A percentile compares a stretch with the other conserved stretches of the same genome.
phyloP scores from a whole-genome alignment of 2,797 vertebrate genomes.

The Enteromius afrohamiltoni region DNA sequence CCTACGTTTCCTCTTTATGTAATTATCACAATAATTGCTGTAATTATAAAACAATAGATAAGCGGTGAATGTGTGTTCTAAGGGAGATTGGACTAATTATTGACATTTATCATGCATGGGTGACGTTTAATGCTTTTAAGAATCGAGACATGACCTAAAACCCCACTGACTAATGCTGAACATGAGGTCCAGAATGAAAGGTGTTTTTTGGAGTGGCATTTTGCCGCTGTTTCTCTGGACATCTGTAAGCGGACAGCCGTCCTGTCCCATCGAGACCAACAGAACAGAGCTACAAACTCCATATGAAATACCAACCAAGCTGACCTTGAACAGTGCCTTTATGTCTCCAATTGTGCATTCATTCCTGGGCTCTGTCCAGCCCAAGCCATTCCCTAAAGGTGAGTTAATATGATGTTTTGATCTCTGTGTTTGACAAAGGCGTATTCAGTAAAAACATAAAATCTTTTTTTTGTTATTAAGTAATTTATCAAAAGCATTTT shows the following conservation, averaged over 20 bases:
- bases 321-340: conserved; percentile 57
- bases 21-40: not conserved
- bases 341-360: conserved; percentile 75
- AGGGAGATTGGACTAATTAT: not conserved
- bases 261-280: conserved; percentile 56
- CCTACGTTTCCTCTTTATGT: not conserved
- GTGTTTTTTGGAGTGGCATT: conserved; percentile 38
- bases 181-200: conserved; percentile 30
- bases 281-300: conserved; percentile 41
- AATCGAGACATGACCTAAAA: conserved; percentile 18
- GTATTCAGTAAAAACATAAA: not conserved
- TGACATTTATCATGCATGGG: not conserved
- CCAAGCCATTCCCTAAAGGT: conserved; percentile 82
- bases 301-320: conserved; percentile 54
- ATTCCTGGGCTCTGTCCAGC: conserved; percentile 84
- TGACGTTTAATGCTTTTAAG: not conserved
- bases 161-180: not conserved
- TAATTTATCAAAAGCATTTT: not conserved
- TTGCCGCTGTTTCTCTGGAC: conserved; percentile 63
- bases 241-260: conserved; percentile 38
- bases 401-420: conserved; percentile 56
- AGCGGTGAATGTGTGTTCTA: not conserved
- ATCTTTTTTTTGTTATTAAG: not conserved
- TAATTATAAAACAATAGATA: not conserved
- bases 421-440: not conserved